Conservation (phyloP, 2,113 vertebrate genomes). For the Mandrillus leucophaeus region DNA sequence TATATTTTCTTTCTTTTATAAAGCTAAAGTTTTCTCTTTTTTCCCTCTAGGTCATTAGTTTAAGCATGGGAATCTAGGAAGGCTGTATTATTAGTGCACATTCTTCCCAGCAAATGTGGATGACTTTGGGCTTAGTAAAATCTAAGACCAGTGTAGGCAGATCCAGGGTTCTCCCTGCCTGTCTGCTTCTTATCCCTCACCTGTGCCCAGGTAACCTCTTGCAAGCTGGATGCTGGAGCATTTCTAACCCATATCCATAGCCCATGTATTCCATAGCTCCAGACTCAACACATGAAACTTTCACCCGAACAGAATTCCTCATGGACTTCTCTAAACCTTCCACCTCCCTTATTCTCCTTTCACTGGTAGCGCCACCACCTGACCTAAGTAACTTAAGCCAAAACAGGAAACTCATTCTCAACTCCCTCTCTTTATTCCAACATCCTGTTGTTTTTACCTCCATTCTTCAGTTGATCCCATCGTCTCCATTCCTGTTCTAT, state of each 20-base stretch:
- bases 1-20: neutral
- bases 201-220: neutral
- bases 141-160: neutral
- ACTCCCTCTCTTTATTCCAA: neutral
- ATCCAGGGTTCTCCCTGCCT: neutral
- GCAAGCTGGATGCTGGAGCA: fast-evolving
- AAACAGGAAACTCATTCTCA: neutral
- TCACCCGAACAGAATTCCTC: neutral
- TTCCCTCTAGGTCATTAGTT: neutral
- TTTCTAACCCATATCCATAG: too few relatives aligned
- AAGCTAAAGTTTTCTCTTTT: neutral
- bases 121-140: neutral
- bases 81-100: neutral
- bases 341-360: neutral
- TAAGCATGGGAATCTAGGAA: neutral
- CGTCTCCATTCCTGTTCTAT: neutral
- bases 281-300: neutral
- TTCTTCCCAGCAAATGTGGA: neutral
- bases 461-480: neutral
- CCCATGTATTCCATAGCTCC: neutral
- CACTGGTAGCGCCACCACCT: neutral
- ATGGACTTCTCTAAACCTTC: neutral
- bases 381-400: neutral
- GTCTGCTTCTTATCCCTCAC: too few relatives aligned
- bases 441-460: neutral